Conservation (phyloP, 2,797 vertebrate genomes). For the Phoeniculus purpureus region DNA sequence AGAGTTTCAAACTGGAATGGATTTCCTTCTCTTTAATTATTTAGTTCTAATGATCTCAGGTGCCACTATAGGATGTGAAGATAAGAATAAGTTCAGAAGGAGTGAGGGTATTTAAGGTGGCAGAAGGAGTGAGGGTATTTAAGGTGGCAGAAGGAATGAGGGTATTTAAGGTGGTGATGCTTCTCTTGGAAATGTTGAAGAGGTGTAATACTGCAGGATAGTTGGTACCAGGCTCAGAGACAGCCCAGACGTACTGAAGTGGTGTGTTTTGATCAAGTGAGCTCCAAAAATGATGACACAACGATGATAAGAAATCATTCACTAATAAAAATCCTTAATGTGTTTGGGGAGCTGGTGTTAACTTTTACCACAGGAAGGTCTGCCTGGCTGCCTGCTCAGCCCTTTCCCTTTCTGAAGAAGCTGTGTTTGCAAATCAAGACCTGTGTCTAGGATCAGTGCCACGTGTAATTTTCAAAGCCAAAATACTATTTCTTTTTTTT, state of each 20-base stretch:
- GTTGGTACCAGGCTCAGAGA: background rate
- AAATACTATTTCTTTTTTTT: fast-evolving
- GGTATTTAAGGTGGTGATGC: background rate
- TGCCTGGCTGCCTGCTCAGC: background rate
- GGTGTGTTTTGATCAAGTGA: slow-evolving; percentile 13
- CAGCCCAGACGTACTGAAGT: background rate
- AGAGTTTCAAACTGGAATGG: background rate
- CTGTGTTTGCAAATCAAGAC: background rate
- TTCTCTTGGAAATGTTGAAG: background rate
- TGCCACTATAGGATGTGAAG: background rate
- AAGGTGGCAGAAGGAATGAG: background rate
- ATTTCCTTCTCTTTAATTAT: slow-evolving; percentile 1
- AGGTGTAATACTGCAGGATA: background rate
- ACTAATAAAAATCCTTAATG: background rate
- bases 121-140: background rate
- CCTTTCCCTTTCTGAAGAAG: background rate
- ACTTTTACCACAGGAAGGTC: background rate
- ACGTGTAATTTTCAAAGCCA: background rate
- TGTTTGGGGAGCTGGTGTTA: background rate
- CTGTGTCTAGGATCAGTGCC: background rate
- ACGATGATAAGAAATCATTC: background rate
- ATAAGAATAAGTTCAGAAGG: background rate
- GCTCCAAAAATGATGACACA: background rate
- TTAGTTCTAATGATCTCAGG: background rate
- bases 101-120: background rate